Evolutionary conservation across 2,888 invertebrate genomes (phyloP).

Genomic region (Drosophila phalerata): DNA sequence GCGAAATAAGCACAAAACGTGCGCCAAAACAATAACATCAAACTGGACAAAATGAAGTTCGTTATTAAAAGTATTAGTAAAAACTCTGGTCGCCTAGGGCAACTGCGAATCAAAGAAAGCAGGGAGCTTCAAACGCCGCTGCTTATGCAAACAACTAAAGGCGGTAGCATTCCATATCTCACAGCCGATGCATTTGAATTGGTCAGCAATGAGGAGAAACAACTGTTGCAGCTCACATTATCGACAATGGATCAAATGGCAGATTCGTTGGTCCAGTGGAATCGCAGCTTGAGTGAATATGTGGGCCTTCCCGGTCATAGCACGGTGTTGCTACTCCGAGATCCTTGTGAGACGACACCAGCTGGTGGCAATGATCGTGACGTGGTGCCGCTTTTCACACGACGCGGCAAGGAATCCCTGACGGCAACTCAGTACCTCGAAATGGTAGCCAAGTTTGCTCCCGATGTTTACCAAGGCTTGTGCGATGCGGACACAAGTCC

Average conservation of each 20-base stretch:
- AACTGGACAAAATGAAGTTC: conserved; percentile 89
- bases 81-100: conserved; percentile 89
- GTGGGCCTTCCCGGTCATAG: conserved; percentile 87
- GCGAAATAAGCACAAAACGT: conserved; percentile 32
- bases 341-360: conserved; percentile 89
- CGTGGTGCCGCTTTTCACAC: conserved; percentile 92
- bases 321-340: conserved; percentile 86
- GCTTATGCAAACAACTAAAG: conserved; percentile 90
- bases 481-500: conserved; percentile 88
- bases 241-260: conserved; percentile 89
- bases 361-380: conserved; percentile 90
- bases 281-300: conserved; percentile 90
- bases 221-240: conserved; percentile 91
- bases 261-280: conserved; percentile 88
- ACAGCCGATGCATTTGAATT: conserved; percentile 90
- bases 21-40: conserved; percentile 14
- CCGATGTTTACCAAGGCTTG: conserved; percentile 93
- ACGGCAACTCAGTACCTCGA: conserved; percentile 90
- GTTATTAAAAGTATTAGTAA: conserved; percentile 87
- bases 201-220: conserved; percentile 87
- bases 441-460: conserved; percentile 91
- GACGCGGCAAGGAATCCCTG: conserved; percentile 90
- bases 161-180: conserved; percentile 93
- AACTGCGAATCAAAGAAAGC: conserved; percentile 85
- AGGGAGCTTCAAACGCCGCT: conserved; percentile 90